Evolutionary conservation across 92 coral and sea anemone species (phyloP), one percentile per base, ranked within the genome.

Genomic region (Bergia sp.): DNA sequence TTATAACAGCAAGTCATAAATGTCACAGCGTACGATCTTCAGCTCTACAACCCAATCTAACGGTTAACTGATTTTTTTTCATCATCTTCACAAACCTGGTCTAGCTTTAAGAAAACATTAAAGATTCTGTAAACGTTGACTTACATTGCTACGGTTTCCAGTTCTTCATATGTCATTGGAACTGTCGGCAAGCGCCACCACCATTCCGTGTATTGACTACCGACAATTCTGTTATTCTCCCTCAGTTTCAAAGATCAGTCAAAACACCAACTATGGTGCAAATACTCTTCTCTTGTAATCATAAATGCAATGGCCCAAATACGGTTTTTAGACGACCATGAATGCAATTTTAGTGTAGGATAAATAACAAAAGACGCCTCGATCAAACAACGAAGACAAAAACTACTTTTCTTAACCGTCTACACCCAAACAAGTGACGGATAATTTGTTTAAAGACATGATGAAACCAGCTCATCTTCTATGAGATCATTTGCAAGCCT

Each of bases 391-490:
- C 36, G 13, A 47, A 71, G 64, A 16, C 67, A 69, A 42, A 71
- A 61, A 5, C 12, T 61, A 49, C 66, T 6, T 65, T 73, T 82
- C 44, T 82, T 18, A 42, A 57, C 10, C 50, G 20, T 65, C 65
- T 37, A 13, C 87, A 73, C 87, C 87, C 61, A 84, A 69, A 29
- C 87, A 71, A 71, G 3, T 84, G 87, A 71, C 79, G 65, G 79
- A 69, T 29, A 37, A 29, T 11, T 84, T 66, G 64, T 42, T 69
- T 84, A 69, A 84, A 72, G 87, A 71, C 9, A 71, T 84, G 87
- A 84, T 84, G 87, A 84, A 36, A 84, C 78, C 10, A 29, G n/a
- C 43, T 37, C 38, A 69, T 44, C 50, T 61, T 65, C 10, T 72
- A 72, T 84, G 87, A 84, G 87, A 50, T 84, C 87, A 84, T 71